Evolutionary conservation across 2,797 vertebrate genomes (phyloP).

Genomic region (Carduelis carduelis): DNA sequence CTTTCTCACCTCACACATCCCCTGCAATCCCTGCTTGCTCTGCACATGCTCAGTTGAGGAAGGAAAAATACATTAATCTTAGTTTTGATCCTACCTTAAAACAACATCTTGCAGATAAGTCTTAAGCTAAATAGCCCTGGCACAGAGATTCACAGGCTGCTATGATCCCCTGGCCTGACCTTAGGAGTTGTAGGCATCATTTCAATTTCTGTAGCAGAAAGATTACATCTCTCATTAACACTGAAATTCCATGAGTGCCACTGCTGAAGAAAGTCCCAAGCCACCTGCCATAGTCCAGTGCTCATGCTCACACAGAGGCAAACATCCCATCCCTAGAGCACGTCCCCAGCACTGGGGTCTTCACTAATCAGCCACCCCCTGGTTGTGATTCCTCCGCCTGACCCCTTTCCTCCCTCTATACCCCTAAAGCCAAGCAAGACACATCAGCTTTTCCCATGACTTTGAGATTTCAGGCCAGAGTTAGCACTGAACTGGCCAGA

Average conservation of each 20-base stretch:
- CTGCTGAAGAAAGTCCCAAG: not conserved
- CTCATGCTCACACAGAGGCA: not conserved
- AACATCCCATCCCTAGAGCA: not conserved
- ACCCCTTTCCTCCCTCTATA: not conserved
- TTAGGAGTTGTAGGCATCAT: not conserved
- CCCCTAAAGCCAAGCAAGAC: not conserved
- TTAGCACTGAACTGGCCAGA: not conserved
- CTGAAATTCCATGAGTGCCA: not conserved
- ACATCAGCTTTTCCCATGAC: not conserved
- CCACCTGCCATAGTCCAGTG: not conserved
- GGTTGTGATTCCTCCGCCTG: not conserved
- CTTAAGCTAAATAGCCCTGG: not conserved
- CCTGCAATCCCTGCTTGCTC: not conserved
- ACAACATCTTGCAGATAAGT: not conserved
- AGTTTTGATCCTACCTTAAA: not conserved
- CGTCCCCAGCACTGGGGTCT: not conserved
- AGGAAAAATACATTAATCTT: not conserved
- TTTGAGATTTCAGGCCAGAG: not conserved
- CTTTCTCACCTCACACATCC: not conserved
- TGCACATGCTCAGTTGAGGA: accelerated
- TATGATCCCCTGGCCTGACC: not conserved
- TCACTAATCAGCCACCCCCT: not conserved
- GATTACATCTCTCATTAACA: not conserved
- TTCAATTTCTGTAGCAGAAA: not conserved
- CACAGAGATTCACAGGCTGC: not conserved